Conservation (phyloP, 1,140 invertebrate species). For the Himalopsyche phryganea region DNA sequence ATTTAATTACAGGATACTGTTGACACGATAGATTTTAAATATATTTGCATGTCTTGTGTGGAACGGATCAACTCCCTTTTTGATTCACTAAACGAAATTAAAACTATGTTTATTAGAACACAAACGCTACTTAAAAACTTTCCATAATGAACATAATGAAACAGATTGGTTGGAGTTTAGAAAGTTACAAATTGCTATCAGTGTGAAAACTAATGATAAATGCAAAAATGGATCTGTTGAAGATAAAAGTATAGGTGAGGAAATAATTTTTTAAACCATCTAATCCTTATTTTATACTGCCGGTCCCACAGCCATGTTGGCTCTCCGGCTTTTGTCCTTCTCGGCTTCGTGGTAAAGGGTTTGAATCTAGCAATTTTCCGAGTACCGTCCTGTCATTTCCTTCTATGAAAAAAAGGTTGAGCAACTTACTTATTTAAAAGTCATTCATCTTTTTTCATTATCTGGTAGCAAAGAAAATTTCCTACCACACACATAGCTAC, state of each 20-base stretch:
- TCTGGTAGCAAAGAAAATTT: too few species aligned
- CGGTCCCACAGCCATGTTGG: too few species aligned
- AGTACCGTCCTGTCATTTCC: too few species aligned
- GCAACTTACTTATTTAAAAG: too few species aligned
- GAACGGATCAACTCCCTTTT: slow-evolving; percentile 19
- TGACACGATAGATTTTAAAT: neutral
- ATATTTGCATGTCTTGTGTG: slow-evolving; percentile 23
- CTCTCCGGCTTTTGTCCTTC: too few species aligned
- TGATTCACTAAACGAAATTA: slow-evolving; percentile 13
- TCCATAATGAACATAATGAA: neutral
- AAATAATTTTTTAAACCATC: neutral
- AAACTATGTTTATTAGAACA: slow-evolving; percentile 20
- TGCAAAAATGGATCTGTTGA: neutral
- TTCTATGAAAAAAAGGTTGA: too few species aligned
- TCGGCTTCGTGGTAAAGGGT: too few species aligned
- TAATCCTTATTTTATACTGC: too few species aligned
- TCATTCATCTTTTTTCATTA: too few species aligned
- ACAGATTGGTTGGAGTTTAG: slow-evolving; percentile 11
- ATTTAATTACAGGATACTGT: too few species aligned
- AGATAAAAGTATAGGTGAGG: neutral
- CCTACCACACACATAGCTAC: too few species aligned
- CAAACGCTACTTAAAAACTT: slow-evolving; percentile 8
- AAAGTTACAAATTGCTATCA: neutral
- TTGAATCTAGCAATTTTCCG: too few species aligned
- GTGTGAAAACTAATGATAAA: neutral